phyloP scores from a whole-genome alignment of 2,888 invertebrate genomes.

The Nasonia oneida region DNA sequence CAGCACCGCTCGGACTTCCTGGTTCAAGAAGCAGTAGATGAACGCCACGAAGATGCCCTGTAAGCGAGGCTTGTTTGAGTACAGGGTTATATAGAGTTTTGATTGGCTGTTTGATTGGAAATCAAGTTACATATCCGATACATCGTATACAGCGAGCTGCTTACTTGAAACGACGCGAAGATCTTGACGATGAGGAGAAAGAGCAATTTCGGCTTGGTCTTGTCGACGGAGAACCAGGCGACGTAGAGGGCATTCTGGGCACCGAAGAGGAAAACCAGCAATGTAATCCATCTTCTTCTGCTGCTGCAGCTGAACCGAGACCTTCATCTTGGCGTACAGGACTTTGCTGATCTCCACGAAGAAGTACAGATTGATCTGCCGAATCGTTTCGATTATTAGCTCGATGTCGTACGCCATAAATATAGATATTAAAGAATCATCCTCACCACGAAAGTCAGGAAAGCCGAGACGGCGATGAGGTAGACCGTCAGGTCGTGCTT shows the following conservation, averaged over 20 bases:
- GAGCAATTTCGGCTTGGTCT: conserved; percentile 39
- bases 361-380: conserved; percentile 46
- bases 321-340: conserved; percentile 33
- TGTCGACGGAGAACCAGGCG: conserved; percentile 36
- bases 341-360: conserved; percentile 32
- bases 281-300: conserved; percentile 46
- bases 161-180: conserved; percentile 44
- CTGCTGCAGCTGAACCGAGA: conserved; percentile 30
- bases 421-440: neutral
- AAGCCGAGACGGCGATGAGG: conserved; percentile 18
- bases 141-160: neutral
- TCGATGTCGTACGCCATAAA: no score
- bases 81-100: neutral
- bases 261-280: conserved; percentile 39
- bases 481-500: conserved; percentile 38
- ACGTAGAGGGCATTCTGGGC: conserved; percentile 33
- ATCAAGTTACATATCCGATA: neutral
- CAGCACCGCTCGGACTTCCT: conserved; percentile 22
- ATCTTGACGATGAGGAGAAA: conserved; percentile 36
- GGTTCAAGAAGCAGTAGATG: conserved; percentile 45
- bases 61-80: neutral
- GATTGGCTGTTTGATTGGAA: neutral
- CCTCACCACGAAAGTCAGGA: conserved; percentile 30
- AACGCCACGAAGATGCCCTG: conserved; percentile 39
- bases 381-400: neutral